phyloP scores from a whole-genome alignment of 92 coral and sea anemone genomes.

The Parazoanthus atlanticus region DNA sequence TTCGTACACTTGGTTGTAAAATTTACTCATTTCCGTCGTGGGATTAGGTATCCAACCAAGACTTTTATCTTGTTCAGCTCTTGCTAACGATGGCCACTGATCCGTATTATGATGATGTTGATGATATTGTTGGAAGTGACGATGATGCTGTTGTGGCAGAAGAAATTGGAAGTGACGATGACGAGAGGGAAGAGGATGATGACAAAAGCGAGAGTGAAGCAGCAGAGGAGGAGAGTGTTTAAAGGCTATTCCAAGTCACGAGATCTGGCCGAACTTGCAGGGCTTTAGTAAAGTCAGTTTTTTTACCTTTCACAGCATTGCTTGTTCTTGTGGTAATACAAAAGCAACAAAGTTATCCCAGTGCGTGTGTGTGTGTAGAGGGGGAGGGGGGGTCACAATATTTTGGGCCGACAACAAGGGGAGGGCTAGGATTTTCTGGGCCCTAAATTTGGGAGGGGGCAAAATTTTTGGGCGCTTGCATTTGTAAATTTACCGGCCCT shows the following conservation, averaged over 20 bases:
- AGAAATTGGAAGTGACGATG: too few species aligned
- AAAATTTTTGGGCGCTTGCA: neutral
- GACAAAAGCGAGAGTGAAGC: neutral
- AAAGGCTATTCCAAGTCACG: too few species aligned
- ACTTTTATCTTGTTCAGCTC: slow-evolving; percentile 46
- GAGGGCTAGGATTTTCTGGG: neutral
- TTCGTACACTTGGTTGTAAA: slow-evolving; percentile 28
- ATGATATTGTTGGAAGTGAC: too few species aligned
- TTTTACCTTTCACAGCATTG: too few species aligned
- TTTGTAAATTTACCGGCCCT: neutral
- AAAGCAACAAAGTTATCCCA: neutral
- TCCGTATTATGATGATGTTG: neutral
- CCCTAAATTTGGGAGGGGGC: neutral
- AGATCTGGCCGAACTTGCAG: too few species aligned
- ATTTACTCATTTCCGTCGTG: slow-evolving; percentile 35
- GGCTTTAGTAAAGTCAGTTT: too few species aligned
- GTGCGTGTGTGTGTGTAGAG: neutral
- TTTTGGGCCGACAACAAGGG: neutral
- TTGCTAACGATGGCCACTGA: slow-evolving; percentile 38
- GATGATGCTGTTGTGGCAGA: too few species aligned
- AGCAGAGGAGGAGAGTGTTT: neutral
- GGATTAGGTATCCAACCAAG: slow-evolving; percentile 47
- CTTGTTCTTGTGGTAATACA: too few species aligned
- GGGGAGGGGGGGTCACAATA: neutral
- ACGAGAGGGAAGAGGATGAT: neutral